Conservation (phyloP, 2,888 invertebrate genomes). For the Dolichopus griseipennis region DNA sequence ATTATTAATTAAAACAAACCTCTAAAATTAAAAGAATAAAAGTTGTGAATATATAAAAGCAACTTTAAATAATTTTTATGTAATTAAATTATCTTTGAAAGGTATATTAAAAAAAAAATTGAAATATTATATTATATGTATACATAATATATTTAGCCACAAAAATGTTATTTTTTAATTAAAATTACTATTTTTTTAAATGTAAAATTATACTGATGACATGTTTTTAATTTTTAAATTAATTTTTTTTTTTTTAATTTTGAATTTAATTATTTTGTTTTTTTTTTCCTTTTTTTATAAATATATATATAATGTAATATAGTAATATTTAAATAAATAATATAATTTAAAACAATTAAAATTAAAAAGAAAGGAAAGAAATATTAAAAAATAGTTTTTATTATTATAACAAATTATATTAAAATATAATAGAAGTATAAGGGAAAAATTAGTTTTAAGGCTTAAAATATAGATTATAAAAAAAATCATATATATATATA, state of each 20-base stretch:
- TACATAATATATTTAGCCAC: neutral
- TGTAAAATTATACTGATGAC: neutral
- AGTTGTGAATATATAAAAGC: neutral
- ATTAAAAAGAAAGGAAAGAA: neutral
- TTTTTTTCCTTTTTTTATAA: too few species aligned
- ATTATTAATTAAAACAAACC: neutral
- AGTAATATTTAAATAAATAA: neutral
- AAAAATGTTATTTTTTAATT: neutral
- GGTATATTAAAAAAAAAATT: neutral
- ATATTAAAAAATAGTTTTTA: neutral
- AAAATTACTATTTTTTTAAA: constrained; percentile 2
- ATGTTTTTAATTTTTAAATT: neutral
- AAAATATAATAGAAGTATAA: neutral
- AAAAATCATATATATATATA: neutral
- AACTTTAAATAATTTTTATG: neutral
- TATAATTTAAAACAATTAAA: neutral
- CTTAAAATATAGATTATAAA: neutral
- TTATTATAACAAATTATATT: neutral
- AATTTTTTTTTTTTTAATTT: too few species aligned
- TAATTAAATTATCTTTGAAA: constrained; percentile 2
- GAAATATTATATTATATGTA: neutral
- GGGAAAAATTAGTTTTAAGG: neutral
- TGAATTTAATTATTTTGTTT: neutral
- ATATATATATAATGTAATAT: neutral
- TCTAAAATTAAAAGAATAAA: neutral